Evolutionary conservation across 1,140 invertebrate species (phyloP), one percentile per base, ranked within the genome.

Genomic region (Schmidtea mediterranea): DNA sequence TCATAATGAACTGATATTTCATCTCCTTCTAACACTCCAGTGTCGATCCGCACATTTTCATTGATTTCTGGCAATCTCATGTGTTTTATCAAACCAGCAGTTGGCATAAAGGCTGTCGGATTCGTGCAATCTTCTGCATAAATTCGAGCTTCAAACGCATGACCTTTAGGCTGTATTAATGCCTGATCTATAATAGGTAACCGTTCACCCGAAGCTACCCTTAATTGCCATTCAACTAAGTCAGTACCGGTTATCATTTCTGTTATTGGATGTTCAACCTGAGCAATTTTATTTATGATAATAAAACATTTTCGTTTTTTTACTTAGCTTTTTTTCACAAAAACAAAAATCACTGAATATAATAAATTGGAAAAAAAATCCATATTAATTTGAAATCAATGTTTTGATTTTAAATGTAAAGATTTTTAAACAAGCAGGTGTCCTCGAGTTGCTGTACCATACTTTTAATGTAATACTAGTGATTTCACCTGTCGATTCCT

Each of bases 1-100:
- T 98, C 92, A 63, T 98, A 98, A 69, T 90, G 78, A 1, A 97
- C 80, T 0, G 83, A 86, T 0, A 98, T 86, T 60, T 89, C 78
- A 68, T 76, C 74, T 36, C 74, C 69, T 62, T 71, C 62, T 54
- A 61, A 49, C 22, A 72, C 61, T 6, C 64, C 66, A 6, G 62
- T 67, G 40, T 68, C 66, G 36, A 68, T 60, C 19, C 66, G 54
- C 13, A 63, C 53, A 46, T 54, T 49, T 8, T 48, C 12, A 41
- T 52, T 55, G 10, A 56, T 39, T 3, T 52, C 32, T 3, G 65
- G 65, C 13, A 62, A 56, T 32, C 53, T 69, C 23, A 94, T 67
- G 57, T 82, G 73, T 15, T 71, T 63, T 9, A 94, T 61, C 1
- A 73, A 57, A 18, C 73, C 72, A 36, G 72, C 69, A 32, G 69